A percentile compares a stretch with the other conserved stretches of the same genome.
Conservation (phyloP, 2,888 invertebrate genomes). For the Pycnomerus fuliginosus region DNA sequence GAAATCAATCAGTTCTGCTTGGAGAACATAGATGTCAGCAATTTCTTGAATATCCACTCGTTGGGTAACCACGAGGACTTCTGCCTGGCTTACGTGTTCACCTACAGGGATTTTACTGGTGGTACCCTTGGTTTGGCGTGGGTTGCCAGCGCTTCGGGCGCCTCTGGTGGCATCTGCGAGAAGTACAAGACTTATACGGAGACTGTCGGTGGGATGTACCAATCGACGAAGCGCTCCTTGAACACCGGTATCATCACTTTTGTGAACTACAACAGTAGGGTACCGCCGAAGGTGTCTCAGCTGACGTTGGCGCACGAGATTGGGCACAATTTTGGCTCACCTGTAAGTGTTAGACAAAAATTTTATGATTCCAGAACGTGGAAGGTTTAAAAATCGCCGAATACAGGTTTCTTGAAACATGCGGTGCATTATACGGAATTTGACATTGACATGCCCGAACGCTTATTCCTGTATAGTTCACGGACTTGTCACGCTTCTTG, state of each 20-base stretch:
- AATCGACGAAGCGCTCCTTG: constrained; percentile 89
- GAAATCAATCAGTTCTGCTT: constrained; percentile 89
- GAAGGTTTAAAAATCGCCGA: too few relatives aligned
- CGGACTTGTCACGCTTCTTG: too few relatives aligned
- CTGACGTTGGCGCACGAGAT: constrained; percentile 97
- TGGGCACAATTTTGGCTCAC: constrained; percentile 98
- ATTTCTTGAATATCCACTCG: constrained; percentile 97
- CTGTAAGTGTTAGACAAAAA: constrained; percentile 78
- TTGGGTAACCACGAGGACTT: constrained; percentile 96
- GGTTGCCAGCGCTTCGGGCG: constrained; percentile 97
- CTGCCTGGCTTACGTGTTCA: constrained; percentile 99
- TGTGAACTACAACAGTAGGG: constrained; percentile 96
- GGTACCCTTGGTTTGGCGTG: constrained; percentile 98
- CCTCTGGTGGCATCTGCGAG: constrained; percentile 98
- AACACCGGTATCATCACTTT: constrained; percentile 99
- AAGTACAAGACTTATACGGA: constrained; percentile 97
- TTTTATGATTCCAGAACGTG: too few relatives aligned
- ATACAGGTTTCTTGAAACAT: too few relatives aligned
- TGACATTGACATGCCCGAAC: too few relatives aligned
- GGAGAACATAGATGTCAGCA: constrained; percentile 98
- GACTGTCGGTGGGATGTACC: constrained; percentile 91
- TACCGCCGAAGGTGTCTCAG: constrained; percentile 97
- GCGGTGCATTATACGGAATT: too few relatives aligned
- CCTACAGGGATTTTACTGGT: constrained; percentile 95
- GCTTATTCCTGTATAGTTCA: too few relatives aligned